Evolutionary conservation across 2,113 vertebrate genomes (phyloP), one percentile per base, ranked within the genome.

Genomic region (Gymnobelideus leadbeateri): DNA sequence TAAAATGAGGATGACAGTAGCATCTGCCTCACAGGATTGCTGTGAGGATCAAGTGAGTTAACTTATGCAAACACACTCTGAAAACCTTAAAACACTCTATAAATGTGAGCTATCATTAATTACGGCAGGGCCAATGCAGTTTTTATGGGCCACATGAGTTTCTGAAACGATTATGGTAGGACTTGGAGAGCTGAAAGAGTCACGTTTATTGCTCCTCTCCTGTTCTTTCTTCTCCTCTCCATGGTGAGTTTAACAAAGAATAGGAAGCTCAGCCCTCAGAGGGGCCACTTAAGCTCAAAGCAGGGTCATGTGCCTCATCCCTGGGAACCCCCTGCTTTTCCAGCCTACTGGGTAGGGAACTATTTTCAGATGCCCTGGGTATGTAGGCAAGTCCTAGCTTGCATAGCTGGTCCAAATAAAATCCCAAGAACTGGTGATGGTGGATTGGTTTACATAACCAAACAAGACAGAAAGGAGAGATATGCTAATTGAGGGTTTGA

Each of bases 401-500:
- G 97, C 94, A 96, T 89, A 68, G 68, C n/a, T 54, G n/a, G 43
- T 97, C 96, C 96, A 98, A 98, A 98, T 96, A 97, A 97, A 98
- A 96, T 91, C 93, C 92, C 5, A 9, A n/a, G 91, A 55, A 68
- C 24, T 92, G n/a, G 26, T 53, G 90, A 94, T 77, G 92, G 94
- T 89, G 92, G n/a, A 91, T 4, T 94, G 94, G 54, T 89, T 96
- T 92, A 89, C 53, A 53, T 43, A 21, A 37, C n/a, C 37, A 77
- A 37, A 43, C 68, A 77, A 77, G 89, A 90, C 9, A 49, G 89
- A 90, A 49, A 46, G 2, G 47, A 54, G 5, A 92, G 94, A 26
- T 16, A 0, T 49, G 25, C 90, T 49, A 50, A 77, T 25, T 14
- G 90, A 31, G 91, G 25, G 23, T 91, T 91, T 91, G 89, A 61